Percentiles rank a stretch among this genome's conserved stretches.
These are phyloP conservation scores for Macrotus californicus DNA, from an alignment of 2,113 vertebrate genomes.

Conservation along the genomic window DNA sequence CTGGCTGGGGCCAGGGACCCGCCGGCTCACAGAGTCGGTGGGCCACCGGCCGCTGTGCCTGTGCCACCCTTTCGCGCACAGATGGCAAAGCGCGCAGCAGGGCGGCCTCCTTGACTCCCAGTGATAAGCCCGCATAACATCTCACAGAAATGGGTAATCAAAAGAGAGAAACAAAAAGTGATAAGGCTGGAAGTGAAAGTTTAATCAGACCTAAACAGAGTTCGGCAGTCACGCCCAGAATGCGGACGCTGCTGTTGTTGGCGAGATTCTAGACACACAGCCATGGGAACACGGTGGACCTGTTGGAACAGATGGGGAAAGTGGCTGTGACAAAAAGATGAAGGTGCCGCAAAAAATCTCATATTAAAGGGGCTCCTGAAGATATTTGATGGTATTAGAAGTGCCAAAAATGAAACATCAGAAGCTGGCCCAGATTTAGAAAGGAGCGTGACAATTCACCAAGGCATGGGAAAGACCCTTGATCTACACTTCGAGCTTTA, in stretches of 20 bases:
- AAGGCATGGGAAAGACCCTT: neutral
- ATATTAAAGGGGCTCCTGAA: neutral
- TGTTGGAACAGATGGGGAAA: neutral
- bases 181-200: neutral
- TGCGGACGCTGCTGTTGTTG: neutral
- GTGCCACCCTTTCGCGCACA: neutral
- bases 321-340: neutral
- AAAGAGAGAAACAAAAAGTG: neutral
- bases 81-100: neutral
- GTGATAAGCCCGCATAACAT: neutral
- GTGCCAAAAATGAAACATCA: neutral
- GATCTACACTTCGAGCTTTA: neutral
- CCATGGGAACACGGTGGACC: too few relatives aligned
- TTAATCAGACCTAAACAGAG: neutral
- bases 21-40: neutral
- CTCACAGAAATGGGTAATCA: neutral
- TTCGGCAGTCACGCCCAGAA: neutral
- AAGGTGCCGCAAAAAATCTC: neutral
- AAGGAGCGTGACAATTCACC: neutral
- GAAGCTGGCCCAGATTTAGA: neutral
- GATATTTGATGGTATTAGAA: neutral
- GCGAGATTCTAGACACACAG: neutral
- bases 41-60: neutral
- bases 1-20: too few relatives aligned
- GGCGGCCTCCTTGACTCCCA: neutral